Conservation (phyloP, 2,113 vertebrate species). For the Nanorana parkeri region DNA sequence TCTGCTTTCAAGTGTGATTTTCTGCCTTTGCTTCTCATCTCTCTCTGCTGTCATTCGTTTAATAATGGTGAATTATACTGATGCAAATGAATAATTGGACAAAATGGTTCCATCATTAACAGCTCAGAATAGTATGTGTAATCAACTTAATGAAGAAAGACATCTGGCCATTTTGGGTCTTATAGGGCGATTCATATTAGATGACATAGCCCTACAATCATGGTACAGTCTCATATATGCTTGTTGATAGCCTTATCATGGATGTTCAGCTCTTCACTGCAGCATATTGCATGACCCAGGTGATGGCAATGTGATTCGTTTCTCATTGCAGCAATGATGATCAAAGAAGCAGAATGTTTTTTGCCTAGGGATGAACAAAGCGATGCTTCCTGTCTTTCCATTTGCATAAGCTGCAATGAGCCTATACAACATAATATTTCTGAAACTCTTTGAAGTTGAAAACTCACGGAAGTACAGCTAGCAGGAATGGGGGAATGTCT, state of each 20-base stretch:
- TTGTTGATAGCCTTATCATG: not conserved
- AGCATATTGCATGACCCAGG: not conserved
- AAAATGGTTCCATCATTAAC: too few species aligned
- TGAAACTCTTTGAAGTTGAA: slow-evolving; percentile 26
- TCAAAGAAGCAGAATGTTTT: not conserved
- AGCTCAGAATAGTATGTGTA: too few species aligned
- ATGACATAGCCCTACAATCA: not conserved
- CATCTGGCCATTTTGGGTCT: not conserved
- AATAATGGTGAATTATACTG: too few species aligned
- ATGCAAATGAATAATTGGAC: too few species aligned
- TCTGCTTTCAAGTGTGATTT: too few species aligned
- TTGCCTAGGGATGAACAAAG: slow-evolving; percentile 27
- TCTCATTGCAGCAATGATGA: slow-evolving; percentile 7
- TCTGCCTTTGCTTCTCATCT: too few species aligned
- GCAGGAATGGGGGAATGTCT: slow-evolving; percentile 71
- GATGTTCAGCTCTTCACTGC: not conserved
- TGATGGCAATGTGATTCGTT: not conserved
- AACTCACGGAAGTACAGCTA: slow-evolving; percentile 78
- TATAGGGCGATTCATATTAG: not conserved
- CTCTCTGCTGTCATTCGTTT: too few species aligned
- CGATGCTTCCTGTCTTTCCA: not conserved
- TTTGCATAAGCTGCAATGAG: slow-evolving; percentile 18
- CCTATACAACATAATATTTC: not conserved
- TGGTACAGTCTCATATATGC: not conserved
- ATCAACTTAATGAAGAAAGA: not conserved